phyloP scores from a whole-genome alignment of 2,797 vertebrate genomes.

The Poecilia gillii region DNA sequence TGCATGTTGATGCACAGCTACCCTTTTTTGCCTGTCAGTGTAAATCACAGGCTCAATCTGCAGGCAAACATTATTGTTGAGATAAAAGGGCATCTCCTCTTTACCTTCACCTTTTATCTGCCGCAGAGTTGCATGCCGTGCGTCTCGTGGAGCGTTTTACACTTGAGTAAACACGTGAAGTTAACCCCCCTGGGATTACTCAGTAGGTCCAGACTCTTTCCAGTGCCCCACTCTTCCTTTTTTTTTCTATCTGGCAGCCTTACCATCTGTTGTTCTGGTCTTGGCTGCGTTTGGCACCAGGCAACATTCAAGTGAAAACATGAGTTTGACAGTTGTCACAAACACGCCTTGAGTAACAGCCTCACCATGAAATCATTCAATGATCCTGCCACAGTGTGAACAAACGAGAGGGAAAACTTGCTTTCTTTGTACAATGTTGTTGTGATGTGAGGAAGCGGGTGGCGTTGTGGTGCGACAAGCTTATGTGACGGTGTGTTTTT shows the following conservation, averaged over 20 bases:
- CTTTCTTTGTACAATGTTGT: conserved; percentile 46
- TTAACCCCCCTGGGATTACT: conserved; percentile 47
- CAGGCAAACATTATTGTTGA: conserved; percentile 32
- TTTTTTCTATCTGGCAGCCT: conserved; percentile 53
- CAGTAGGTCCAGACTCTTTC: conserved; percentile 32
- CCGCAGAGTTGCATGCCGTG: conserved; percentile 21
- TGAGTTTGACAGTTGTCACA: conserved; percentile 76
- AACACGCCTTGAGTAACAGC: conserved; percentile 72
- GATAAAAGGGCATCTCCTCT: conserved; percentile 21
- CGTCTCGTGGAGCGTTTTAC: conserved; percentile 38
- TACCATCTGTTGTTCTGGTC: conserved; percentile 75
- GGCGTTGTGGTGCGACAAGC: conserved; percentile 40
- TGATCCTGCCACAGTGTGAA: conserved; percentile 62
- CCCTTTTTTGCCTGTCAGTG: conserved; percentile 20
- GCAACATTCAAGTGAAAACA: conserved; percentile 66
- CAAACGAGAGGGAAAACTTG: conserved; percentile 71
- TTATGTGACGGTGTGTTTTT: conserved; percentile 66
- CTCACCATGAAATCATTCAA: conserved; percentile 70
- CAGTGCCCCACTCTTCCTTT: conserved; percentile 28
- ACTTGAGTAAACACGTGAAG: conserved; percentile 46
- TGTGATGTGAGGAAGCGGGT: conserved; percentile 25
- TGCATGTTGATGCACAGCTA: conserved; percentile 45
- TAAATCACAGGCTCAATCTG: conserved; percentile 51
- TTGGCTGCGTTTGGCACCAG: conserved; percentile 61
- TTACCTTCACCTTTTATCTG: conserved; percentile 29